Conservation (phyloP, 2,113 vertebrate species). For the Nibea coibor region DNA sequence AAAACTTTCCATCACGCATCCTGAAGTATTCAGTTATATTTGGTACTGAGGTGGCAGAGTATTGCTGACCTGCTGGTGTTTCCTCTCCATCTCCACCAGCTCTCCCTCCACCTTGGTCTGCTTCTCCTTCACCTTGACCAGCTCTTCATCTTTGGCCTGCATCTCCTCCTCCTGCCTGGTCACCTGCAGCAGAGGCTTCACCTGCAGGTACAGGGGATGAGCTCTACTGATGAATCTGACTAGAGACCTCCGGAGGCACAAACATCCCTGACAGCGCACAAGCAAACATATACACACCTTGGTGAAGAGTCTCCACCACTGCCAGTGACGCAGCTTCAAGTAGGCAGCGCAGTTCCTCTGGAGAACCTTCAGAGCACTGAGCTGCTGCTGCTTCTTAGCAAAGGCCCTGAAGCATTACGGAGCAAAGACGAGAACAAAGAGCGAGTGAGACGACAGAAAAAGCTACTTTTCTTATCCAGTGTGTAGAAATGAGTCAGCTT, state of each 20-base stretch:
- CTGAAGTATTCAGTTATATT: neutral
- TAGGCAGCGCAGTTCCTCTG: conserved; percentile 98
- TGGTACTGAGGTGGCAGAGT: accelerated
- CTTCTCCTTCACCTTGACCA: conserved; percentile 97
- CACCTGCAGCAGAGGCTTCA: conserved; percentile 98
- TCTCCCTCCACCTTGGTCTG: conserved; percentile 95
- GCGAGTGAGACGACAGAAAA: neutral
- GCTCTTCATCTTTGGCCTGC: conserved; percentile 97
- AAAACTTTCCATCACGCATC: neutral
- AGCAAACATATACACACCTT: conserved; percentile 84
- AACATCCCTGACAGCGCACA: neutral
- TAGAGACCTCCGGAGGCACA: neutral
- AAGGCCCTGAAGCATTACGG: conserved; percentile 87
- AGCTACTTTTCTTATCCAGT: neutral
- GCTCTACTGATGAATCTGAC: neutral
- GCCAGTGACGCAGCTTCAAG: conserved; percentile 97
- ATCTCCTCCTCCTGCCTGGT: conserved; percentile 98
- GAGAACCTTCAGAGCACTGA: conserved; percentile 96
- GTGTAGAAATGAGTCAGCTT: neutral
- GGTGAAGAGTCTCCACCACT: conserved; percentile 99
- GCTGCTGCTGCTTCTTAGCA: conserved; percentile 97
- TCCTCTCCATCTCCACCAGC: conserved; percentile 96
- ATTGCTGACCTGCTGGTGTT: conserved; percentile 92
- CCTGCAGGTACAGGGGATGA: conserved; percentile 78
- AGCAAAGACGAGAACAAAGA: neutral